A percentile compares a stretch with the other conserved stretches of the same genome.
phyloP scores from a whole-genome alignment of 2,113 vertebrate species.

The Stegastes partitus region DNA sequence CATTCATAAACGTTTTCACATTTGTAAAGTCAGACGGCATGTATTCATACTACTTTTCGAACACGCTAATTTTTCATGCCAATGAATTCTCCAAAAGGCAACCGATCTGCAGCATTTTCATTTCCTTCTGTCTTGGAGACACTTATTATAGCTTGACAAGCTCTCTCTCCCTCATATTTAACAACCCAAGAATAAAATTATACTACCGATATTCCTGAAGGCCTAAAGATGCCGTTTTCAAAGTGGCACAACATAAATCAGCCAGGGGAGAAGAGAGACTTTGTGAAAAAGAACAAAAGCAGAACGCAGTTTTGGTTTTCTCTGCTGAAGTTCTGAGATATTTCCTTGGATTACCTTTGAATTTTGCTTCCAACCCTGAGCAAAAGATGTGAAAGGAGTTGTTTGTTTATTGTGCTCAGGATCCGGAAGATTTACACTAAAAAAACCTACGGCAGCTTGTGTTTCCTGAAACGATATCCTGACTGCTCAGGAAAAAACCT shows the following conservation, averaged over 20 bases:
- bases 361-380: not conserved
- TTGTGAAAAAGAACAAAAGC: not conserved
- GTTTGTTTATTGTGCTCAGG: too few species aligned
- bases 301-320: constrained; percentile 6
- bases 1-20: constrained; percentile 21
- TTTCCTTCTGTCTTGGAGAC: constrained; percentile 50
- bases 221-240: constrained; percentile 47
- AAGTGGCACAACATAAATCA: constrained; percentile 58
- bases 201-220: constrained; percentile 52
- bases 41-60: constrained; percentile 1
- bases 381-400: too few species aligned
- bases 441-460: too few species aligned
- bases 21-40: constrained; percentile 18
- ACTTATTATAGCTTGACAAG: constrained; percentile 57
- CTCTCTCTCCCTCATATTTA: constrained; percentile 64
- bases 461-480: too few species aligned
- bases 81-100: constrained; percentile 16
- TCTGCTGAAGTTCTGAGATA: not conserved
- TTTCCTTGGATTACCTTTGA: not conserved
- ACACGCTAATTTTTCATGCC: constrained; percentile 7
- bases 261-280: constrained; percentile 2
- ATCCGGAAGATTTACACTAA: too few species aligned
- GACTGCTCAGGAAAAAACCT: not conserved
- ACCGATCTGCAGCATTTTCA: constrained; percentile 32
- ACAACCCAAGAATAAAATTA: constrained; percentile 59